A percentile compares a stretch with the other conserved stretches of the same genome.
phyloP scores from a whole-genome alignment of 2,888 invertebrate species.

The Acanthosepion esculentum region DNA sequence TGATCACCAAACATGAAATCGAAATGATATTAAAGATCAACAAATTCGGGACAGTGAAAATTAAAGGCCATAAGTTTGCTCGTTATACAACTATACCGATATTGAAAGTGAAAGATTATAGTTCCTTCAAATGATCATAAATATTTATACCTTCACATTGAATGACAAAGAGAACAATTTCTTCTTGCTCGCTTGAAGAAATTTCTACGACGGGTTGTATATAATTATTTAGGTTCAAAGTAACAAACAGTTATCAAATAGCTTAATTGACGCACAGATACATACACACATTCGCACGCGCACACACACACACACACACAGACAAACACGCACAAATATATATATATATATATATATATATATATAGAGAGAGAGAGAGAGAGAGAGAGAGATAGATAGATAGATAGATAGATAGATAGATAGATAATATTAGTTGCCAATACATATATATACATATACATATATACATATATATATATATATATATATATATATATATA shows the following conservation, averaged over 20 bases:
- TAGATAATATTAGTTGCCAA: too few species aligned
- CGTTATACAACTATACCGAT: background rate
- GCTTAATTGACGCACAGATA: background rate
- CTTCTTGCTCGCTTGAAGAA: background rate
- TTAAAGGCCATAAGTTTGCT: background rate
- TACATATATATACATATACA: too few species aligned
- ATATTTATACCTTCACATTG: background rate
- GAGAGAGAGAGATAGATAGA: too few species aligned
- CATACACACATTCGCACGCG: too few species aligned
- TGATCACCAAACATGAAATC: background rate
- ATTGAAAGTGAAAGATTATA: background rate
- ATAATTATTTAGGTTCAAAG: background rate
- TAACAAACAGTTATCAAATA: background rate
- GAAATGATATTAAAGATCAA: background rate
- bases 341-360: too few species aligned
- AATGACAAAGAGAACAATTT: background rate
- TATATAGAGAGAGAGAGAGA: too few species aligned
- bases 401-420: accelerated
- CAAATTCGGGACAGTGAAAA: background rate
- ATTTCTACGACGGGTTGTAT: background rate
- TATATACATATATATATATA: too few species aligned
- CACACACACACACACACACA: too few species aligned
- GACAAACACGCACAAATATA: too few species aligned
- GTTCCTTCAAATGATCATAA: background rate
- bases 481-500: too few species aligned